Evolutionary conservation across 2,797 vertebrate genomes (phyloP).

Genomic region (Propithecus perrieri): DNA sequence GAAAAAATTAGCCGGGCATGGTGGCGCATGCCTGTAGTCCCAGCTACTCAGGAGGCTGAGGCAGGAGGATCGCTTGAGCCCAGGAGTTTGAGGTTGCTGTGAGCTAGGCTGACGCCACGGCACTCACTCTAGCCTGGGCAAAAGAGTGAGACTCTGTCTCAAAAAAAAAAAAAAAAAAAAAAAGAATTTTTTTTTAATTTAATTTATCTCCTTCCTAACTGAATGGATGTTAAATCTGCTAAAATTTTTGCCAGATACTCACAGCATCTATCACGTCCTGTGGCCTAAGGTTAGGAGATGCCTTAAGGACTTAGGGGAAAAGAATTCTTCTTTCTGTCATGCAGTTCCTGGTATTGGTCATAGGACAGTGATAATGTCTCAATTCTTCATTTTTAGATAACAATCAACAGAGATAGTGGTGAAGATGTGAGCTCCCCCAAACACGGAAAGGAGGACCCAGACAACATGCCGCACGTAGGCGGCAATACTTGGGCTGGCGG

Average conservation of each 20-base stretch:
- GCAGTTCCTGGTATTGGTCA: neutral
- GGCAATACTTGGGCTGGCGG: constrained; percentile 98
- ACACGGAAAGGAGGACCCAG: constrained; percentile 93
- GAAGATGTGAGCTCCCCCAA: constrained; percentile 94
- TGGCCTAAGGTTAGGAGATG: neutral
- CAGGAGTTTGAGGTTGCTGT: no score
- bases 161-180: no score
- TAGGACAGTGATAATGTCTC: neutral
- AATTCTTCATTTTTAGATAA: constrained; percentile 89
- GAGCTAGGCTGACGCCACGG: no score
- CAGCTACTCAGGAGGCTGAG: no score
- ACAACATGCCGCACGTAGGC: constrained; percentile 94
- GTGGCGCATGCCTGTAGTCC: no score
- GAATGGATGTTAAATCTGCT: neutral
- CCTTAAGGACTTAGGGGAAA: neutral
- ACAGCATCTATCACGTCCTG: neutral
- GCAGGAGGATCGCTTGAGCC: no score
- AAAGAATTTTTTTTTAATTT: neutral
- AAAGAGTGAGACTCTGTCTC: no score
- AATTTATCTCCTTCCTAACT: neutral
- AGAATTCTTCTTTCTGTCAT: neutral
- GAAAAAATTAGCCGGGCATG: no score
- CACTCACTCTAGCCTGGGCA: no score
- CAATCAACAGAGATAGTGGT: constrained; percentile 93
- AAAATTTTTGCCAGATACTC: neutral